Percentiles rank a stretch among this genome's conserved stretches.
These are phyloP conservation scores for Trissolcus japonicus DNA, from an alignment of 2,888 invertebrate species.

Conservation along the genomic window DNA sequence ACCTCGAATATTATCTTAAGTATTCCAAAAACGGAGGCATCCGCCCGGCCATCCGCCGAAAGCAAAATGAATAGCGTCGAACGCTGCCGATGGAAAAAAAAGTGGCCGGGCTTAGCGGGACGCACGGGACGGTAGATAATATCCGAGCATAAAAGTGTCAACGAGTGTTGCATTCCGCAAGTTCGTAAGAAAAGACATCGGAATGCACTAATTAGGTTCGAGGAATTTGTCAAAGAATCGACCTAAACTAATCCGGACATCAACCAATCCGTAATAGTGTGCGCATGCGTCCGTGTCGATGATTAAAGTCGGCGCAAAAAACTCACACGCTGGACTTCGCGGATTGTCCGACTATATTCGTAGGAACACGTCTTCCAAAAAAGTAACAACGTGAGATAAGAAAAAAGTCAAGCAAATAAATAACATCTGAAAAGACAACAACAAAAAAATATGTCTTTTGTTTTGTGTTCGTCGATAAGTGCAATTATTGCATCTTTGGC, in stretches of 20 bases:
- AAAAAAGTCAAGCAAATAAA: not conserved
- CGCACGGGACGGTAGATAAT: conserved; percentile 40
- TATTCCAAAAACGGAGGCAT: conserved; percentile 57
- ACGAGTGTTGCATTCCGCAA: conserved; percentile 57
- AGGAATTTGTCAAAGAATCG: conserved; percentile 57
- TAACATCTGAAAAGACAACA: not conserved
- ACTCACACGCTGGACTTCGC: conserved; percentile 18
- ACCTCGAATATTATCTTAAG: conserved; percentile 58
- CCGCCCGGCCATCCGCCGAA: conserved; percentile 38
- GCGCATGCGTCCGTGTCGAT: conserved; percentile 40
- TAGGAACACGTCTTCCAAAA: conserved; percentile 30
- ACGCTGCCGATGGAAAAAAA: conserved; percentile 33
- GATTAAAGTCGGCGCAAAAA: conserved; percentile 46
- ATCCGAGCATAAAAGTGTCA: conserved; percentile 55
- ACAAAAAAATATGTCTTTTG: conserved; percentile 16
- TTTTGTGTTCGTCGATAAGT: conserved; percentile 25
- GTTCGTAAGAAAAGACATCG: conserved; percentile 57
- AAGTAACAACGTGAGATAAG: not conserved
- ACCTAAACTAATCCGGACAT: conserved; percentile 54
- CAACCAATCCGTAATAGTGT: conserved; percentile 41
- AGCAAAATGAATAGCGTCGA: conserved; percentile 48
- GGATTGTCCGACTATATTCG: conserved; percentile 31
- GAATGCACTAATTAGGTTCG: conserved; percentile 56
- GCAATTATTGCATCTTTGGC: conserved; percentile 29
- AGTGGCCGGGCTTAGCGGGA: conserved; percentile 12